phyloP scores from a whole-genome alignment of 2,888 invertebrate genomes.

The Caenorhabditis auriculariae region DNA sequence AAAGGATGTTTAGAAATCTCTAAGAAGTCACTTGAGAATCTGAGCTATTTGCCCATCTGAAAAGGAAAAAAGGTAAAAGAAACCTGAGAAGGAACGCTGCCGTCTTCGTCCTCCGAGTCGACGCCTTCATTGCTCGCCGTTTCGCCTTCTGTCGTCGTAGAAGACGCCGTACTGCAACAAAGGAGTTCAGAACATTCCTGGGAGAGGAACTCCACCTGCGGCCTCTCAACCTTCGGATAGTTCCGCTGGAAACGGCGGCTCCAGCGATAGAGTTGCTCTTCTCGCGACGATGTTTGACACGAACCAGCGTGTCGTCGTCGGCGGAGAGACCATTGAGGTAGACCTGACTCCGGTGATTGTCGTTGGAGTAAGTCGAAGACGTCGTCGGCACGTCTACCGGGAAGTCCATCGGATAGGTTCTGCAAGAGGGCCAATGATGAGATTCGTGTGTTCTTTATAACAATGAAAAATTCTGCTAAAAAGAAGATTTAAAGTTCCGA shows the following conservation, averaged over 20 bases:
- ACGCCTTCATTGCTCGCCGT: constrained; percentile 71
- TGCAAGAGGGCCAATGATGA: background rate
- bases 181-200: constrained; percentile 1
- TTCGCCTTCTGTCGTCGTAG: constrained; percentile 57
- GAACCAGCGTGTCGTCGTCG: constrained; percentile 46
- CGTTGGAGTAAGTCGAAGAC: constrained; percentile 10
- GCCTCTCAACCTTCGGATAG: constrained; percentile 3
- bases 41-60: no score
- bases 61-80: no score
- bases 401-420: constrained; percentile 44
- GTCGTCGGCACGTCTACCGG: constrained; percentile 47
- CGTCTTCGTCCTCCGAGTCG: constrained; percentile 87
- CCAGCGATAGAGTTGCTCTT: constrained; percentile 42
- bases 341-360: constrained; percentile 32
- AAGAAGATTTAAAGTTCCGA: background rate
- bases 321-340: constrained; percentile 38
- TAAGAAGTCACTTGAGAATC: no score
- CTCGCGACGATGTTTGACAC: constrained; percentile 47
- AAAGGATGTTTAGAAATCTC: no score
- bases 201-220: background rate
- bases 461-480: background rate
- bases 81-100: constrained; percentile 60
- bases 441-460: background rate
- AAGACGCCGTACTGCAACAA: constrained; percentile 50
- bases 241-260: no score